phyloP scores from a whole-genome alignment of 2,888 invertebrate genomes.

The Serripes groenlandicus region DNA sequence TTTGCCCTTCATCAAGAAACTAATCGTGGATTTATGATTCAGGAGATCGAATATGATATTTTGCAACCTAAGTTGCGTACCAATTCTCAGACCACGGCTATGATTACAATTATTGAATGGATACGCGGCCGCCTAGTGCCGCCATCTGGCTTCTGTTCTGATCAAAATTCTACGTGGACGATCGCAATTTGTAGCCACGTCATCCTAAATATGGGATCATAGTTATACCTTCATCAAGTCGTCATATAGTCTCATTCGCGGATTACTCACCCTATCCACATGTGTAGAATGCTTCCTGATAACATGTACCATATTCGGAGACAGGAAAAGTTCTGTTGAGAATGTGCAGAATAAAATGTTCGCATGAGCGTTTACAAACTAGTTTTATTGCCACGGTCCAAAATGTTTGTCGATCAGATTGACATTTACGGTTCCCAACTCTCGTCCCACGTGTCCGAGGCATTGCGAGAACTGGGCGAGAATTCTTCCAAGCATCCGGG shows the following conservation, averaged over 20 bases:
- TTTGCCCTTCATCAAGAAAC: slow-evolving; percentile 65
- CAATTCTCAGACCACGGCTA: slow-evolving; percentile 56
- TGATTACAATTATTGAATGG: slow-evolving; percentile 64
- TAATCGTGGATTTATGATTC: slow-evolving; percentile 66
- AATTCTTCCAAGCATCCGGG: slow-evolving; percentile 11
- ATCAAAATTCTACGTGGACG: slow-evolving; percentile 1
- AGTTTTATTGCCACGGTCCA: too few species aligned
- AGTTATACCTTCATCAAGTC: too few species aligned
- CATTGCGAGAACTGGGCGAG: background rate
- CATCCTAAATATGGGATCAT: too few species aligned
- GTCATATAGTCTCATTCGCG: too few species aligned
- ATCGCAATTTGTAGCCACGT: too few species aligned
- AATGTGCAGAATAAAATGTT: too few species aligned
- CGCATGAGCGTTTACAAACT: too few species aligned
- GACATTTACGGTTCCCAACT: slow-evolving; percentile 42
- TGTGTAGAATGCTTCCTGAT: too few species aligned
- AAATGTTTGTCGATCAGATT: slow-evolving; percentile 32
- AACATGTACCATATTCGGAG: too few species aligned
- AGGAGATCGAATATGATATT: slow-evolving; percentile 62
- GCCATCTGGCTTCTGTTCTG: slow-evolving; percentile 49
- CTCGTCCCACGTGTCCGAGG: slow-evolving; percentile 25
- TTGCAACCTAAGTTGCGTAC: slow-evolving; percentile 61
- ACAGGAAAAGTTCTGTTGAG: too few species aligned
- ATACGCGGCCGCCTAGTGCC: slow-evolving; percentile 39
- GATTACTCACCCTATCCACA: too few species aligned